phyloP scores from a whole-genome alignment of 1,140 invertebrate species.

The Orius laevigatus region DNA sequence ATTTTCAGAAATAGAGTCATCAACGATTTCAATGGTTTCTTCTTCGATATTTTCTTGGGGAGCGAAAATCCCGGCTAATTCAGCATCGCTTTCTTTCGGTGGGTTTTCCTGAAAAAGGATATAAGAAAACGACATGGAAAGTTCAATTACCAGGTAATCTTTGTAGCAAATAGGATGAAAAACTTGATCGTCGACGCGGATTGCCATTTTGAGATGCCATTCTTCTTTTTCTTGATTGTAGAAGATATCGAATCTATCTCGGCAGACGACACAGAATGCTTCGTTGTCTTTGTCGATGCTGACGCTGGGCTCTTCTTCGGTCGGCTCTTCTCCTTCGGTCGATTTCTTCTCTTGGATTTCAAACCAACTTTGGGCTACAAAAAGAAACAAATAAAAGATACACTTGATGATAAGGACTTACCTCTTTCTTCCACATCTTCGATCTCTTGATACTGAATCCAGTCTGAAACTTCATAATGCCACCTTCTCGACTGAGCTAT shows the following conservation, averaged over 20 bases:
- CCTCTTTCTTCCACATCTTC: constrained; percentile 83
- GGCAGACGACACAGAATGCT: constrained; percentile 66
- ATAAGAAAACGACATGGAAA: too few relatives aligned
- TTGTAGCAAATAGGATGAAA: constrained; percentile 86
- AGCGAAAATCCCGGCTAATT: too few relatives aligned
- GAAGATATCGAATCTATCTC: constrained; percentile 81
- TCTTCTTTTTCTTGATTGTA: constrained; percentile 92
- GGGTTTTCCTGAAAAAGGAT: too few relatives aligned
- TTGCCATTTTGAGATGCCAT: constrained; percentile 79
- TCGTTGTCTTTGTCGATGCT: constrained; percentile 37
- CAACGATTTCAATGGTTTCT: constrained; percentile 18
- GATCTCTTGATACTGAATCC: constrained; percentile 88
- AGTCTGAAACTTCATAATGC: constrained; percentile 81
- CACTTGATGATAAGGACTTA: constrained; percentile 26
- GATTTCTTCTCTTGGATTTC: constrained; percentile 43
- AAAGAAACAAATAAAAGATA: constrained; percentile 6
- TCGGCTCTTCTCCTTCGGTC: constrained; percentile 29
- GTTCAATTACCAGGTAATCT: constrained; percentile 31
- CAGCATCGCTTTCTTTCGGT: too few relatives aligned
- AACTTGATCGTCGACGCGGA: constrained; percentile 56
- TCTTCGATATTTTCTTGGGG: constrained; percentile 1
- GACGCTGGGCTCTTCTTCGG: constrained; percentile 39
- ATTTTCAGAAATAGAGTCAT: constrained; percentile 5
- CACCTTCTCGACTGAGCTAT: constrained; percentile 69
- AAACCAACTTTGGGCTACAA: constrained; percentile 72